Conservation (phyloP, 2,888 invertebrate species). For the Cheilosia vernalis region DNA sequence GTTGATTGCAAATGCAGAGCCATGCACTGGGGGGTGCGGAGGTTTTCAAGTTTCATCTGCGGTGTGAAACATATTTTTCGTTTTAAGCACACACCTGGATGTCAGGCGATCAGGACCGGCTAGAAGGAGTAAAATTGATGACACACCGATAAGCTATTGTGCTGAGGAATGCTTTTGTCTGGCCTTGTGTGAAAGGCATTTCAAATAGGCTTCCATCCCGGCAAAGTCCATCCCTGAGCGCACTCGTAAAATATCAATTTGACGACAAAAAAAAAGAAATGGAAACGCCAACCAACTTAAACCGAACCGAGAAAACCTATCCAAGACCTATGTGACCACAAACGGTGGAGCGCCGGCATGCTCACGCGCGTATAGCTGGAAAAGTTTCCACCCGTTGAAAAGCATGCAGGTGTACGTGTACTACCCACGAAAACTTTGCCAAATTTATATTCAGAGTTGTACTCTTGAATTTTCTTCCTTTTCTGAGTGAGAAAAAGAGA, state of each 20-base stretch:
- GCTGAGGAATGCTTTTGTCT: too few relatives aligned
- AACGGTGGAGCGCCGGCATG: conserved; percentile 34
- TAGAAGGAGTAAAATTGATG: background rate
- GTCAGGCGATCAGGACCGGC: background rate
- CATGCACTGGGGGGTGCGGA: background rate
- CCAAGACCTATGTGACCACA: conserved; percentile 49
- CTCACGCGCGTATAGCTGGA: conserved; percentile 27
- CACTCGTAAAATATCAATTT: conserved; percentile 18
- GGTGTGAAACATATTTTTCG: conserved; percentile 31
- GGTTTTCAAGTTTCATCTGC: conserved; percentile 32
- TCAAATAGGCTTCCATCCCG: background rate
- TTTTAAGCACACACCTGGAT: conserved; percentile 44
- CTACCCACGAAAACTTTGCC: conserved; percentile 45
- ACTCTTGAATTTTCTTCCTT: conserved; percentile 36
- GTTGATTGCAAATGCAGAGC: conserved; percentile 34
- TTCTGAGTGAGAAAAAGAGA: background rate
- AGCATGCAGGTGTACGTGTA: background rate
- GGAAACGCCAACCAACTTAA: background rate
- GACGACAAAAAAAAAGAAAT: conserved; percentile 11
- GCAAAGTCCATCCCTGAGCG: background rate
- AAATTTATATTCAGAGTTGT: conserved; percentile 64
- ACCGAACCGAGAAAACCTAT: conserved; percentile 41
- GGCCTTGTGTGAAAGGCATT: background rate
- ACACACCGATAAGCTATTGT: background rate
- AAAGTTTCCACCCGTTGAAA: conserved; percentile 9